Evolutionary conservation across 1,140 invertebrate genomes (phyloP), one percentile per base, ranked within the genome.

Genomic region (Aricia agestis): DNA sequence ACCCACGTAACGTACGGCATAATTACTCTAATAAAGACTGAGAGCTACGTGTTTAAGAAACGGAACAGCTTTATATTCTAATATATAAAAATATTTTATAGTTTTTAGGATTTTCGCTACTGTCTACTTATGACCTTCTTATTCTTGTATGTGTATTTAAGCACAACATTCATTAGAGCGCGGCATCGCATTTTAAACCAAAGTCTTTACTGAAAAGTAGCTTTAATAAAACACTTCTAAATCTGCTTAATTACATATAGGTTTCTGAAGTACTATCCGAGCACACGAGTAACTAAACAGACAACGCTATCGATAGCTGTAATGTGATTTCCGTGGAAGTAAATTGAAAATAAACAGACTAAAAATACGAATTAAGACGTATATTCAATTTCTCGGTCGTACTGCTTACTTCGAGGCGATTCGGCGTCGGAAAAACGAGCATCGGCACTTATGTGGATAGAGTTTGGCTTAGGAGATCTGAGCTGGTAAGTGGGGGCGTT

Each of bases 401-500:
- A 19, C 7, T 19, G n/a, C 18, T 18, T 25, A 25, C 19, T 63
- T 25, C 11, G 19, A 19, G 59, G 18, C 17, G 18, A 63, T 63
- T 63, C 18, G 19, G 59, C 18, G 6, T 19, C 19, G 1, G 10
- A 63, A 63, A 63, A 63, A 63, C 59, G 18, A 63, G 19, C 19
- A 25, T 61, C 41, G 59, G 59, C 61, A 69, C 68, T 63, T 63
- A 69, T 74, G 75, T 76, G 73, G 71, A 78, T 71, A 76, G 68
- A 74, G 76, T 82, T 81, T 76, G 79, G 79, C 79, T 85, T 85
- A 82, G 80, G 78, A 84, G 83, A 85, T 81, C 80, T 82, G 81
- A 81, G 79, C 73, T 77, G 81, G 80, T 84, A 84, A 87, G 83
- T 84, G 87, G 88, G 86, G 86, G 84, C 84, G 85, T 90, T 91